phyloP scores from a whole-genome alignment of 2,888 invertebrate species.

The Drosophila gaucha region DNA sequence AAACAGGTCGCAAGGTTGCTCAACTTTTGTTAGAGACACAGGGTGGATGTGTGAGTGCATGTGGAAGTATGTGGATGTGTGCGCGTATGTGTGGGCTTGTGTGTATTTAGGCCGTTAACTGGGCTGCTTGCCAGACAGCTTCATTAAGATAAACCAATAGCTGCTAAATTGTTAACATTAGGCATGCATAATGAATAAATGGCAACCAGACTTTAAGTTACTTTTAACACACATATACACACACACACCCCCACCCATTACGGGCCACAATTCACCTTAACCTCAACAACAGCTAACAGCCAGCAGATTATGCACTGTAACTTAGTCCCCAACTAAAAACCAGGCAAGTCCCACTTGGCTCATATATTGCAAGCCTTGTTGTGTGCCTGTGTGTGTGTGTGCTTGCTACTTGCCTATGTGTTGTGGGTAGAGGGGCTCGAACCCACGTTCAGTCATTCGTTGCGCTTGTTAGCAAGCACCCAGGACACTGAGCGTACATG shows the following conservation, averaged over 20 bases:
- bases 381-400: constrained; percentile 3
- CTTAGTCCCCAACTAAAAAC: constrained; percentile 12
- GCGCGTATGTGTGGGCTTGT: constrained; percentile 16
- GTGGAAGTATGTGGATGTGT: too few species aligned
- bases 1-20: constrained; percentile 62
- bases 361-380: constrained; percentile 43
- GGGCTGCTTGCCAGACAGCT: constrained; percentile 60
- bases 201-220: constrained; percentile 62
- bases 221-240: constrained; percentile 26
- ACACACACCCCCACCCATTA: constrained; percentile 11
- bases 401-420: constrained; percentile 21
- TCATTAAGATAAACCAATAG: constrained; percentile 80
- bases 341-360: constrained; percentile 45
- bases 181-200: constrained; percentile 78
- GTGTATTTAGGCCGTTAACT: constrained; percentile 57
- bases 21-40: constrained; percentile 44
- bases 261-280: constrained; percentile 40
- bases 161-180: constrained; percentile 80
- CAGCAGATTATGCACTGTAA: constrained; percentile 54
- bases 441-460: constrained; percentile 62
- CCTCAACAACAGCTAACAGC: constrained; percentile 36
- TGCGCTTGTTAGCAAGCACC: constrained; percentile 70
- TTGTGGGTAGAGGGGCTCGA: not conserved
- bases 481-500: constrained; percentile 36
- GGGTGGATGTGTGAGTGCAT: constrained; percentile 13